Evolutionary conservation across 2,888 invertebrate species (phyloP).

Genomic region (Microctonus brassicae): DNA sequence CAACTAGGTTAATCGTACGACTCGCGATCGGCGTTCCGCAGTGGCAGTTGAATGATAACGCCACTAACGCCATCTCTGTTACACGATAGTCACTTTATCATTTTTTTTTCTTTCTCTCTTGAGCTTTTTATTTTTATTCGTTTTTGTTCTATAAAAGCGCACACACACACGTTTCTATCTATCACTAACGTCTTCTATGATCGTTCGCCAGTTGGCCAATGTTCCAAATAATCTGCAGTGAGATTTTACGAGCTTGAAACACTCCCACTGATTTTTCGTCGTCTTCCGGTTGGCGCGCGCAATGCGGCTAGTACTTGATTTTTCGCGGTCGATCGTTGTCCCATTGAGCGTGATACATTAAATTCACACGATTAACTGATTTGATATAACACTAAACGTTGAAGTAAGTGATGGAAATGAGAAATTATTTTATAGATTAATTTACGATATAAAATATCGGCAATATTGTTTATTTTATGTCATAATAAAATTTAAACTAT

Average conservation of each 20-base stretch:
- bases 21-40: constrained; percentile 37
- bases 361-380: constrained; percentile 13
- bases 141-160: background rate
- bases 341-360: constrained; percentile 25
- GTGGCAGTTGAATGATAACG: constrained; percentile 10
- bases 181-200: background rate
- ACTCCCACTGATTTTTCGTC: constrained; percentile 18
- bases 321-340: constrained; percentile 30
- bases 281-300: background rate
- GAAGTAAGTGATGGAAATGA: no score
- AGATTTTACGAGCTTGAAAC: constrained; percentile 31
- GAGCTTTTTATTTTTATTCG: background rate
- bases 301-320: constrained; percentile 13
- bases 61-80: constrained; percentile 27
- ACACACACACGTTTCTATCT: background rate
- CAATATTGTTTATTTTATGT: no score
- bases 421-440: no score
- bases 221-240: constrained; percentile 25
- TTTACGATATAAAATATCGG: no score
- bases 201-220: constrained; percentile 10
- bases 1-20: constrained; percentile 41
- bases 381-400: background rate
- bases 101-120: constrained; percentile 3
- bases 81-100: background rate
- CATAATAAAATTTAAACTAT: no score